A percentile compares a stretch with the other conserved stretches of the same genome.
Conservation (phyloP, 2,797 vertebrate species). For the Carcharodon carcharias region DNA sequence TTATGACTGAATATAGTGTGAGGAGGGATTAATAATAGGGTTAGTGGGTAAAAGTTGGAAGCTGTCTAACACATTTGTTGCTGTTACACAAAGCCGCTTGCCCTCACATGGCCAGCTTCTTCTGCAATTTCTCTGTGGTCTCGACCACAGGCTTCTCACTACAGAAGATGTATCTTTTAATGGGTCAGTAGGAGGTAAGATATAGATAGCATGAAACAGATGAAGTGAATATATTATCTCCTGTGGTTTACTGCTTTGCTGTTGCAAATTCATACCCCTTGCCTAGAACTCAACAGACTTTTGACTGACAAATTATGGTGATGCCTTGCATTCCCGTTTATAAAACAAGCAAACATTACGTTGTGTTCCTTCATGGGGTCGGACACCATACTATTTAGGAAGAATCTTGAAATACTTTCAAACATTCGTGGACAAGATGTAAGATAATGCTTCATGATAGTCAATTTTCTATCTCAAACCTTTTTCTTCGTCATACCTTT, state of each 20-base stretch:
- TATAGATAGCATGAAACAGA: not conserved
- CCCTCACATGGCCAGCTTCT: not conserved
- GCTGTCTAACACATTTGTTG: not conserved
- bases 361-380: not conserved
- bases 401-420: not conserved
- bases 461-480: not conserved
- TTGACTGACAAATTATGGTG: not conserved
- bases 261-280: not conserved
- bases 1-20: not conserved
- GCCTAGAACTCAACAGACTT: not conserved
- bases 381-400: not conserved
- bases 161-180: not conserved
- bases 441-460: not conserved
- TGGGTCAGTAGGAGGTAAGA: not conserved
- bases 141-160: not conserved
- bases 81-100: not conserved
- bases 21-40: not conserved
- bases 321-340: not conserved
- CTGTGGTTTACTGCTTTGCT: not conserved
- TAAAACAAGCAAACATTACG: not conserved
- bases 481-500: not conserved
- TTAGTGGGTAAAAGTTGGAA: not conserved
- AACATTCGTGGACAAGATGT: not conserved
- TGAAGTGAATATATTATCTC: not conserved
- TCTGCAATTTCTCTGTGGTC: not conserved